Percentiles rank a stretch among this genome's conserved stretches.
Evolutionary conservation across 2,113 vertebrate species (phyloP).

Genomic region (Tetraodon nigroviridis): DNA sequence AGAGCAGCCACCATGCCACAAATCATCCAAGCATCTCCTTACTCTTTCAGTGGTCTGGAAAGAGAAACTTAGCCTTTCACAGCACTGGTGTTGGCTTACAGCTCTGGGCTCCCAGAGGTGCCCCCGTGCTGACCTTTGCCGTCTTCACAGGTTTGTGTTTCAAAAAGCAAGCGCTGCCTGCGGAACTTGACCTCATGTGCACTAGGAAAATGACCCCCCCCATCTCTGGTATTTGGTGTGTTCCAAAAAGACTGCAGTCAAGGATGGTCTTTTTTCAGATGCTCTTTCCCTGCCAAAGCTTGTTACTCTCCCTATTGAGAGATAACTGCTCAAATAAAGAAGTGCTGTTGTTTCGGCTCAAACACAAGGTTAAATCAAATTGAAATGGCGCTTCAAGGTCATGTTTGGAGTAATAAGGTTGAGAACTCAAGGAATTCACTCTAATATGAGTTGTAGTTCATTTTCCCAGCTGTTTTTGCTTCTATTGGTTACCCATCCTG

Average conservation of each 20-base stretch:
- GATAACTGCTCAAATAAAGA: slow-evolving; percentile 22
- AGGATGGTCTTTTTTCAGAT: slow-evolving; percentile 32
- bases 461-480: slow-evolving; percentile 20
- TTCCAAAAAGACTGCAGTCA: slow-evolving; percentile 42
- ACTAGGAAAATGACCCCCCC: slow-evolving; percentile 57
- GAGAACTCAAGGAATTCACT: slow-evolving; percentile 21
- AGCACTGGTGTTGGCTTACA: slow-evolving; percentile 61
- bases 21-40: slow-evolving; percentile 62
- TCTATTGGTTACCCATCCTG: slow-evolving; percentile 28
- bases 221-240: slow-evolving; percentile 47
- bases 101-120: slow-evolving; percentile 44
- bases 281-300: slow-evolving; percentile 26
- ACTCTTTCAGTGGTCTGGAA: slow-evolving; percentile 58
- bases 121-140: slow-evolving; percentile 53
- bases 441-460: slow-evolving; percentile 21
- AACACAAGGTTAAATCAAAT: slow-evolving; percentile 15
- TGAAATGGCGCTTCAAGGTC: slow-evolving; percentile 36
- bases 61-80: slow-evolving; percentile 62
- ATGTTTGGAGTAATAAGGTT: slow-evolving; percentile 43
- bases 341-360: slow-evolving; percentile 25
- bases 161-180: slow-evolving; percentile 48
- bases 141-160: slow-evolving; percentile 64
- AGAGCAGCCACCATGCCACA: slow-evolving; percentile 63
- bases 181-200: slow-evolving; percentile 64
- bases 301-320: slow-evolving; percentile 6